Percentiles rank a stretch among this genome's conserved stretches.
Conservation (phyloP, 1,140 invertebrate species). For the Himalopsyche phryganea region DNA sequence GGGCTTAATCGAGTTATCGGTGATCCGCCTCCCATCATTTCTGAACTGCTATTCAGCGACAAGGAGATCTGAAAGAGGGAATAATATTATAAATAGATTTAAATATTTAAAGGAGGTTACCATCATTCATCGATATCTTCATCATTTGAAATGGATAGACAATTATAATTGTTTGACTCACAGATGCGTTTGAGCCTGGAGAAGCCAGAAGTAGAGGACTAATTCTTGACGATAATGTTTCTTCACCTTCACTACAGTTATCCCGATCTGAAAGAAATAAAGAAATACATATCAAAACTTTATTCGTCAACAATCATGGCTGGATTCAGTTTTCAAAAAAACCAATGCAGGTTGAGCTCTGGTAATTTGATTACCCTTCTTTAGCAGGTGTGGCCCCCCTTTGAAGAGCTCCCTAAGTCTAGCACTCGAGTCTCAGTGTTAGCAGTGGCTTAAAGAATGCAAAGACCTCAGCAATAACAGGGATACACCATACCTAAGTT, state of each 20-base stretch:
- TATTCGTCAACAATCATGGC: no score
- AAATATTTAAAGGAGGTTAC: not conserved
- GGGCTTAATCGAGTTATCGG: conserved; percentile 2
- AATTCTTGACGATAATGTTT: conserved; percentile 14
- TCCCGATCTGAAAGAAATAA: conserved; percentile 30
- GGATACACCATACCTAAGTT: no score
- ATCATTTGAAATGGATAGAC: not conserved
- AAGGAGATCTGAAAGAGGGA: conserved; percentile 12
- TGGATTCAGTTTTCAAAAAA: no score
- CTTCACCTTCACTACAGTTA: conserved; percentile 23
- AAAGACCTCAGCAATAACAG: no score
- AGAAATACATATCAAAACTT: no score
- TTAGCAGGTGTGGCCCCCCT: no score
- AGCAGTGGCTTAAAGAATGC: no score
- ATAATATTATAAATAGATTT: not conserved
- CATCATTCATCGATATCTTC: not conserved
- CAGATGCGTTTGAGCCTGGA: conserved; percentile 21
- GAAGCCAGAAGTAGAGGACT: conserved; percentile 25
- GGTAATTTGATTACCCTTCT: no score
- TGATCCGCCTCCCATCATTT: not conserved
- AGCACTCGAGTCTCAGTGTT: no score
- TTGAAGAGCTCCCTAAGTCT: no score
- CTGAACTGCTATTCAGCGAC: conserved; percentile 7
- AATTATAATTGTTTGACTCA: no score
- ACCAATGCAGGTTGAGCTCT: no score